These are phyloP conservation scores for Clarias pachynema DNA, from an alignment of 2,797 vertebrate species.

Conservation along the genomic window DNA sequence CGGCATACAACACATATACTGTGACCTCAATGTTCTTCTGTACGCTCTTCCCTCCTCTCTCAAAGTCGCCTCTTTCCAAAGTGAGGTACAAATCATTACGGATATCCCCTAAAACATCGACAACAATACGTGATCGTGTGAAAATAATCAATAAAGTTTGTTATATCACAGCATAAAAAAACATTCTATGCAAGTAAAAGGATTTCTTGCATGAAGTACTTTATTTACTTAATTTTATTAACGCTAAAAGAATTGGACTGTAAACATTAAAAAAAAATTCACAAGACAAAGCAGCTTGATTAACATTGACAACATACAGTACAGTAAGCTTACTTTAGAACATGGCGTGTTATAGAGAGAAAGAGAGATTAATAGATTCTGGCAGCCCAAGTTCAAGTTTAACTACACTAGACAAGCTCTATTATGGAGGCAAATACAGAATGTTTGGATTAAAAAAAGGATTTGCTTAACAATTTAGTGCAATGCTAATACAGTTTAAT, in stretches of 20 bases:
- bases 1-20: slow-evolving; percentile 94
- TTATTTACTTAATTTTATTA: neutral
- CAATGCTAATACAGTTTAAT: too few relatives aligned
- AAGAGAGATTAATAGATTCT: neutral
- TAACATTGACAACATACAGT: neutral
- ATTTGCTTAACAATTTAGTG: neutral
- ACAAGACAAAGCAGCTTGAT: slow-evolving; percentile 4
- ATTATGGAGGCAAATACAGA: neutral
- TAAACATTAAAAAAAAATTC: neutral
- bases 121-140: neutral
- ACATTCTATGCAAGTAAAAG: neutral
- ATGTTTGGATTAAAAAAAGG: too few relatives aligned
- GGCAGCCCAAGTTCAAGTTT: neutral
- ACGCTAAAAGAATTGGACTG: neutral
- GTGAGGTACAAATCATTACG: slow-evolving; percentile 97
- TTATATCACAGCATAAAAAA: neutral
- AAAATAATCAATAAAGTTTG: neutral
- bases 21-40: slow-evolving; percentile 99
- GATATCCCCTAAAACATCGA: slow-evolving; percentile 82
- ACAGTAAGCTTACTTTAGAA: neutral
- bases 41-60: slow-evolving; percentile 96
- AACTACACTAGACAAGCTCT: neutral
- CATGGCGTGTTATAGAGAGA: neutral
- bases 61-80: slow-evolving; percentile 94
- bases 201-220: neutral